Conservation (phyloP, 2,797 vertebrate species). For the Urophycis tenuis region DNA sequence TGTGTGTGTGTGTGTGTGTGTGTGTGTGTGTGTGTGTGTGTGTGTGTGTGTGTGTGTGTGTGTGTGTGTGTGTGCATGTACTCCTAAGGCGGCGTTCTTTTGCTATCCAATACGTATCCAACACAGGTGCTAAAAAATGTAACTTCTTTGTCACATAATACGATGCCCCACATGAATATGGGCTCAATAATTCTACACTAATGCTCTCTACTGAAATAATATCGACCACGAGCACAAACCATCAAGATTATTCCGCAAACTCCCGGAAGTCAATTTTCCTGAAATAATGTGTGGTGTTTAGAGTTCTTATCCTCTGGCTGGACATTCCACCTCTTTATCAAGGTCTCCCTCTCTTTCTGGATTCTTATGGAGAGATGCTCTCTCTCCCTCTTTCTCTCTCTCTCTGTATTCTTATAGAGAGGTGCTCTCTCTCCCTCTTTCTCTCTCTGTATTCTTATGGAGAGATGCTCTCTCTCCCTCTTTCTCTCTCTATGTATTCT, state of each 20-base stretch:
- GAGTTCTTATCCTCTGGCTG: background rate
- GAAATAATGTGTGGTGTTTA: background rate
- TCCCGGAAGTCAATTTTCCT: background rate
- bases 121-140: constrained; percentile 23
- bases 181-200: background rate
- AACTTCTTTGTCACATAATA: constrained; percentile 11
- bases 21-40: no score
- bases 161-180: background rate
- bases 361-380: no score
- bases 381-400: no score
- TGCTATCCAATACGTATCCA: constrained; percentile 23
- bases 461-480: no score
- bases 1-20: no score
- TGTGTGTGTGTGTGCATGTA: background rate
- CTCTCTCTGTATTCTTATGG: no score
- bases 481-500: no score
- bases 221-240: background rate
- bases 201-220: background rate
- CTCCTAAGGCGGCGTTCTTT: background rate
- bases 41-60: no score
- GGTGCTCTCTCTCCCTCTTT: no score
- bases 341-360: no score
- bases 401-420: no score
- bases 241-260: background rate
- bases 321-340: background rate